These are phyloP conservation scores for Pyrrhosoma nymphula DNA, from an alignment of 2,888 invertebrate species.

Conservation along the genomic window DNA sequence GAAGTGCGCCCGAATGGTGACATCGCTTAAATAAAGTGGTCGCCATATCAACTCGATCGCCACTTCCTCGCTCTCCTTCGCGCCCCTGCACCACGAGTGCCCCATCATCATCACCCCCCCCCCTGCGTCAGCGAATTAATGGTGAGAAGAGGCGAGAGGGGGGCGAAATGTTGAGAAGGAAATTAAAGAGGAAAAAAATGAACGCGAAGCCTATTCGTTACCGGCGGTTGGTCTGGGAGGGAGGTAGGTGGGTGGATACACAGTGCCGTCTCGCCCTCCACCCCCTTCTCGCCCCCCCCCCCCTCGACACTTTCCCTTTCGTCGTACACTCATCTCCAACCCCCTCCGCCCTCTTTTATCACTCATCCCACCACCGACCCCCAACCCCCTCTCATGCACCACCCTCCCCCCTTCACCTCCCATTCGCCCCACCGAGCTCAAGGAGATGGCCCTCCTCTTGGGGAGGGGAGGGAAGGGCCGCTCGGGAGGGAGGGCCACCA, in stretches of 20 bases:
- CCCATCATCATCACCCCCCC: neutral
- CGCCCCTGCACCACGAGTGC: neutral
- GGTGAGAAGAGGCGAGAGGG: neutral
- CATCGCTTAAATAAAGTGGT: conserved; percentile 31
- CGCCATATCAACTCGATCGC: neutral
- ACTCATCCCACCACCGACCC: neutral
- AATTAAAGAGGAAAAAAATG: neutral
- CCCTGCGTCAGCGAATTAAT: neutral
- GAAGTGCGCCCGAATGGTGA: neutral
- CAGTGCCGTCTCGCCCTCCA: no score
- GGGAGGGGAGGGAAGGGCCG: neutral
- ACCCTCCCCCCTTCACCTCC: neutral
- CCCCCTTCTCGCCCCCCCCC: neutral
- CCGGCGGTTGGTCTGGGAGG: neutral
- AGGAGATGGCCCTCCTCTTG: neutral
- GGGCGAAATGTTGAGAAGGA: neutral
- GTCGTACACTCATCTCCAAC: neutral
- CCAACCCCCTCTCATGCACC: neutral
- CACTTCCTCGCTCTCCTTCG: neutral
- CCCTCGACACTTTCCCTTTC: neutral
- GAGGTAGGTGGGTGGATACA: neutral
- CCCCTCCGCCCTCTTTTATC: neutral
- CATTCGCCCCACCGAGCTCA: neutral
- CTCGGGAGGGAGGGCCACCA: neutral
- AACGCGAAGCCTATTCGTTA: neutral